Percentiles rank a stretch among this genome's conserved stretches.
phyloP scores from a whole-genome alignment of 2,888 invertebrate species.

The Drosophila recens region DNA sequence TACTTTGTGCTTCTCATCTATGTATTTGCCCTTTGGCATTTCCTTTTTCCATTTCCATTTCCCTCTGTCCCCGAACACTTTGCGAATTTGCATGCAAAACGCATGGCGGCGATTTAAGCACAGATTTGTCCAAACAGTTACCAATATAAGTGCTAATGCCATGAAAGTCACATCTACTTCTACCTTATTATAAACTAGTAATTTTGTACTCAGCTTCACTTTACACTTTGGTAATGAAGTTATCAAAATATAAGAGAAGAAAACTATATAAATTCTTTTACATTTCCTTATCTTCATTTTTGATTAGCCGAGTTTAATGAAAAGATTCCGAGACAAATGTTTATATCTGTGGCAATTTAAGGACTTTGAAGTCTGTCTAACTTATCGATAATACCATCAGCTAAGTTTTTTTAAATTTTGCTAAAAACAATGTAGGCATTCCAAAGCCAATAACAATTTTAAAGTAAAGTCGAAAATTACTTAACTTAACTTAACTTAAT shows the following conservation, averaged over 20 bases:
- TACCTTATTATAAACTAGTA: not conserved
- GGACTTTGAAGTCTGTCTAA: not conserved
- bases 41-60: conserved; percentile 21
- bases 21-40: conserved; percentile 47
- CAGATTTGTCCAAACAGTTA: conserved; percentile 25
- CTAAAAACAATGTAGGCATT: too few species aligned
- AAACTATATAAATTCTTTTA: too few species aligned
- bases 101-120: conserved; percentile 23
- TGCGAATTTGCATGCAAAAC: conserved; percentile 36
- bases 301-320: too few species aligned
- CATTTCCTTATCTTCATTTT: too few species aligned
- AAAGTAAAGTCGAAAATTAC: not conserved
- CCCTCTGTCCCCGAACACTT: not conserved
- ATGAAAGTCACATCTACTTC: conserved; percentile 4
- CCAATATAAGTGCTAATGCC: conserved; percentile 12
- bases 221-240: not conserved
- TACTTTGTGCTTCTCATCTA: conserved; percentile 42
- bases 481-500: not conserved
- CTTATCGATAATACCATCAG: not conserved
- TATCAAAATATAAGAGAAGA: not conserved
- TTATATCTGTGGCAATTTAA: not conserved
- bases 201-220: not conserved
- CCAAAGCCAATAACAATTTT: not conserved
- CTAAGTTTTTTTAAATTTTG: too few species aligned
- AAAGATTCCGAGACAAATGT: too few species aligned